A percentile compares a stretch with the other conserved stretches of the same genome.
Evolutionary conservation across 2,888 invertebrate species (phyloP).

Genomic region (Harmothoe impar): DNA sequence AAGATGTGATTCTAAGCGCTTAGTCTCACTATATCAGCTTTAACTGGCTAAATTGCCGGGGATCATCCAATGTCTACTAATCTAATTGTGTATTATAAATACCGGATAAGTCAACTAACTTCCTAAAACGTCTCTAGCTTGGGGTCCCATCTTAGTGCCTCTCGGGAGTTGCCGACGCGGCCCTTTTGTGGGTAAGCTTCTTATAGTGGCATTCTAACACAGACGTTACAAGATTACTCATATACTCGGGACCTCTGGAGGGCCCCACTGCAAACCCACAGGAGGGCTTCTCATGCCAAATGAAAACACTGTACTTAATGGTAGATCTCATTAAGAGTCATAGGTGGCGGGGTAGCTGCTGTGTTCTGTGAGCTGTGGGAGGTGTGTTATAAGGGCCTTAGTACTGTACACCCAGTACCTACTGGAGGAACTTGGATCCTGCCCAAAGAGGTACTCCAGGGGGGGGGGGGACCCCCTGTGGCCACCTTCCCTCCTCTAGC

Average conservation of each 20-base stretch:
- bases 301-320: constrained; percentile 53
- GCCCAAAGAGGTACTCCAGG: constrained; percentile 39
- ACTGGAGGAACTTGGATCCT: constrained; percentile 49
- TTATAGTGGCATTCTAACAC: constrained; percentile 50
- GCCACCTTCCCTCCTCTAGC: neutral
- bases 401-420: neutral
- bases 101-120: constrained; percentile 60
- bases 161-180: constrained; percentile 18
- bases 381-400: constrained; percentile 41
- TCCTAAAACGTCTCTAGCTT: constrained; percentile 45
- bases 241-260: constrained; percentile 2
- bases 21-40: constrained; percentile 60
- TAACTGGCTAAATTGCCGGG: constrained; percentile 57
- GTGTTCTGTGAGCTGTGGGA: constrained; percentile 22
- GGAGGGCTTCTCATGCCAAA: constrained; percentile 59
- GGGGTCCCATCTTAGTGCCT: constrained; percentile 37
- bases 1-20: constrained; percentile 52
- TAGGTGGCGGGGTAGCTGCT: constrained; percentile 12
- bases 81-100: constrained; percentile 60
- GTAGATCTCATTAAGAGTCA: constrained; percentile 56
- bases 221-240: constrained; percentile 55
- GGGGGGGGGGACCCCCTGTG: constrained; percentile 38
- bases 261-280: neutral
- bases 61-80: constrained; percentile 59
- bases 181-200: constrained; percentile 54